These are phyloP conservation scores for Dione juno DNA, from an alignment of 2,888 invertebrate species.

Conservation along the genomic window DNA sequence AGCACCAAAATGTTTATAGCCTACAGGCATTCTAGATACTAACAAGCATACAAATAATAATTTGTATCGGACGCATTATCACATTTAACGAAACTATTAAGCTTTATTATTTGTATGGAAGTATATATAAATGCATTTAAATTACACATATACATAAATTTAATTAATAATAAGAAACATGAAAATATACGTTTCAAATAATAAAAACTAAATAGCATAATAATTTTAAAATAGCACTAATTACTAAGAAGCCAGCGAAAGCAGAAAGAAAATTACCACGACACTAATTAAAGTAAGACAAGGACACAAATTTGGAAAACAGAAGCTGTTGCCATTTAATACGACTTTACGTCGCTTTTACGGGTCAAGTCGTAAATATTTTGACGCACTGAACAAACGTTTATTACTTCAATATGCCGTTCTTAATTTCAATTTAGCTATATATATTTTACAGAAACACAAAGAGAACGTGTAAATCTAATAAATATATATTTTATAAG, in stretches of 20 bases:
- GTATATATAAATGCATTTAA: too few relatives aligned
- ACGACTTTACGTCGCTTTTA: conserved; percentile 32
- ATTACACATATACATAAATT: too few relatives aligned
- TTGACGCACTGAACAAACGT: conserved; percentile 26
- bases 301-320: conserved; percentile 29
- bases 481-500: too few relatives aligned
- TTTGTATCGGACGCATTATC: too few relatives aligned
- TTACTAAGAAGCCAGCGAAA: conserved; percentile 19
- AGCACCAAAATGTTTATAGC: too few relatives aligned
- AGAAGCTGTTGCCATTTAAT: conserved; percentile 30
- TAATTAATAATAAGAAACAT: too few relatives aligned
- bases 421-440: background rate
- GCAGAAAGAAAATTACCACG: conserved; percentile 26
- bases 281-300: conserved; percentile 33
- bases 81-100: too few relatives aligned
- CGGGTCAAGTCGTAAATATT: conserved; percentile 33
- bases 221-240: conserved; percentile 10
- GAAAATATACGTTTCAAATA: background rate
- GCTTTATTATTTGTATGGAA: too few relatives aligned
- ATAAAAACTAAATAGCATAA: background rate
- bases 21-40: too few relatives aligned
- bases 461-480: too few relatives aligned
- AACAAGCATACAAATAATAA: too few relatives aligned
- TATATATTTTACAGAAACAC: background rate
- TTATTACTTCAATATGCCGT: conserved; percentile 26